Conservation (phyloP, 2,888 invertebrate genomes). For the Ophioninae sp. region DNA sequence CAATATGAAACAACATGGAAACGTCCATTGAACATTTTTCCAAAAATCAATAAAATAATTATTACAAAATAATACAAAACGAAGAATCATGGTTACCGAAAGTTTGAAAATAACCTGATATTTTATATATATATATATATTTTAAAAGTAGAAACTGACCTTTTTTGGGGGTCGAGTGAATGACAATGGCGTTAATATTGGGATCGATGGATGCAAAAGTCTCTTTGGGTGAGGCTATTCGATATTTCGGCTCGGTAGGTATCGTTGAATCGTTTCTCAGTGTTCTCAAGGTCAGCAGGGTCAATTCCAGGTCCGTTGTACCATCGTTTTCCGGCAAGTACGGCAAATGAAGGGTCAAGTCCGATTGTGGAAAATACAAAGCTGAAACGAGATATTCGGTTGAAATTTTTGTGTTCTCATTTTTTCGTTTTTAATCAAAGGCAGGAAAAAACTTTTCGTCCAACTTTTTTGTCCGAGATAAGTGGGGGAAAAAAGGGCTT, state of each 20-base stretch:
- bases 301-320: constrained; percentile 63
- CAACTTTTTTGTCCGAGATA: not conserved
- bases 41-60: no score
- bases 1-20: no score
- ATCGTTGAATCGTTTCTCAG: constrained; percentile 72
- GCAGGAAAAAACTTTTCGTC: not conserved
- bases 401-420: not conserved
- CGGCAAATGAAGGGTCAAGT: constrained; percentile 74
- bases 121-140: no score
- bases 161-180: constrained; percentile 67
- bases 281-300: constrained; percentile 72
- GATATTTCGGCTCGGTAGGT: constrained; percentile 69
- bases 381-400: constrained; percentile 70
- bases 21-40: no score
- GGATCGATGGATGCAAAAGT: constrained; percentile 63
- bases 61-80: no score
- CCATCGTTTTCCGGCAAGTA: constrained; percentile 66
- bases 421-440: not conserved
- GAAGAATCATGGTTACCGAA: no score
- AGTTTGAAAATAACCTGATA: no score
- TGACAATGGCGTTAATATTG: constrained; percentile 63
- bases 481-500: not conserved
- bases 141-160: constrained; percentile 64
- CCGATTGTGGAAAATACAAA: constrained; percentile 78
- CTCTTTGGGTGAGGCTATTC: constrained; percentile 68